Base-by-base conservation (phyloP, 92 coral and sea anemone genomes). In the Plumapathes pennacea region DNA sequence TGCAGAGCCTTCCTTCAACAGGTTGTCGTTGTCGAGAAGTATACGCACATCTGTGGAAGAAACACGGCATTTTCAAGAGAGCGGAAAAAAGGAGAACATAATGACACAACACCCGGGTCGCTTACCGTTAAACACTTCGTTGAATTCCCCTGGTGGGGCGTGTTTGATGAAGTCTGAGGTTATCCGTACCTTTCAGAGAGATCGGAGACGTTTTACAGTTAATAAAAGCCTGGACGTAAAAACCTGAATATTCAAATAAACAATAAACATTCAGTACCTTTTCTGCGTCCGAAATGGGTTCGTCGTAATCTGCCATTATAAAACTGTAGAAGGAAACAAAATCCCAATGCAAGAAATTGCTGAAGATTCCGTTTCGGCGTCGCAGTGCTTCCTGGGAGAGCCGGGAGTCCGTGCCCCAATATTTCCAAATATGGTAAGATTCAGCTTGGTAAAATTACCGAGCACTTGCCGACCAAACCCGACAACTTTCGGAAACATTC, bases 121-220 rank as follows among this genome's bases (percentile, higher is more conserved):
- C 92, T 66, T 62, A 94, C 99, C 99, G 67, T 89, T 94, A 62
- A 94, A 94, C 40, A 94, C 99, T 79, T 94, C 99, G 80, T 90
- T 90, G 84, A 94, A 94, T 74, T 94, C 99, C 50, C 99, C 99
- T 62, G 99, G 99, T 71, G 99, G 99, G 99, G 99, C 99, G 99
- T 94, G 99, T 94, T 94, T 94, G 79, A 94, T 94, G 79, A 94
- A 94, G 78, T 94, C 91, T 44, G 96, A 76, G 70, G 99, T 96
- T 64, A 94, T 94, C 73, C 95, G 90, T 67, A 89, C 89, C 99
- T 94, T 54, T n/a, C n/a, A n/a, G n/a, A n/a, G n/a, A n/a, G n/a
- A n/a, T n/a, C n/a, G n/a, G n/a, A n/a, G n/a, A n/a, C n/a, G n/a
- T n/a, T n/a, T n/a, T n/a, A n/a, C n/a, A n/a, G n/a, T n/a, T n/a